Evolutionary conservation across 1,140 invertebrate genomes (phyloP), one percentile per base, ranked within the genome.

Genomic region (Apis florea): DNA sequence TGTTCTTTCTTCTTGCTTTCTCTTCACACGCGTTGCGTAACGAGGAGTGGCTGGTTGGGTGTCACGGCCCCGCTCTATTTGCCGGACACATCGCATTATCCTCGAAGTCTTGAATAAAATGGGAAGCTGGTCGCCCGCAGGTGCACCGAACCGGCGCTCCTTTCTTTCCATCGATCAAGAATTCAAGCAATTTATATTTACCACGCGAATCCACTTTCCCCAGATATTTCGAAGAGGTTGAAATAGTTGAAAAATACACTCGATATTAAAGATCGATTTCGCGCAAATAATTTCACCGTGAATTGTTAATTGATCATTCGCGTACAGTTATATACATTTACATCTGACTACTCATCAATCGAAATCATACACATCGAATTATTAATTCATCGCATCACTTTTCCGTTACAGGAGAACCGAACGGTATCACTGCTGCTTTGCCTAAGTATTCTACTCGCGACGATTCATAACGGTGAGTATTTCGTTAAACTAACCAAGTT

Each of bases 1-100:
- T 85, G 88, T 90, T 91, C 89, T 92, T 92, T 92, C 90, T 90
- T 92, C 89, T 90, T 91, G 91, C 92, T 93, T 92, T 93, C 92
- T 93, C 92, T 91, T 91, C 89, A 88, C 85, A 86, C 87, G 83
- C 71, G 89, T 93, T 93, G 89, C 88, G 87, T 90, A 92, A 92
- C 88, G 85, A 91, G 90, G 86, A 90, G 90, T 89, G 90, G 85
- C 83, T 79, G 58, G 24, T 64, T 89, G 84, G 90, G 87, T 90
- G 89, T 90, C 90, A 90, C 85, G 90, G 89, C 81, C 86, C 85
- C 77, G 80, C 71, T 88, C 63, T 81, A 83, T 72, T 56, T 56
- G 58, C 19, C 47, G 76, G 53, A 19, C 51, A 31, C 47, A 1
- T 26, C 47, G 24, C 24, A 47, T 53, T 21, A 24, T 71, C 15